A percentile compares a stretch with the other conserved stretches of the same genome.
Conservation (phyloP, 2,797 vertebrate genomes). For the Enteromius fasciolatus region DNA sequence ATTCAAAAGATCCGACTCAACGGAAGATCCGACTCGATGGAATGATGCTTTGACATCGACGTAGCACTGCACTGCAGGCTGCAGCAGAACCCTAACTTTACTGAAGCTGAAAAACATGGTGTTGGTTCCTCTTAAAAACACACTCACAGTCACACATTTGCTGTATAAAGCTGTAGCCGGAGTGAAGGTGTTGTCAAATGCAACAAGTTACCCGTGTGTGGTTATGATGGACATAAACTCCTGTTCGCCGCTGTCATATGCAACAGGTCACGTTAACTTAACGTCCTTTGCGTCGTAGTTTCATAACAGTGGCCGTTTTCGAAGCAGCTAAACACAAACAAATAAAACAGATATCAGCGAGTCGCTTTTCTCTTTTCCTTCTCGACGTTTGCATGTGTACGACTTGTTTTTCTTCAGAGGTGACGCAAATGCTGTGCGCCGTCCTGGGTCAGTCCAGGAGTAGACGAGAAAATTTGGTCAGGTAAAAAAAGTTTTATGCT, state of each 20-base stretch:
- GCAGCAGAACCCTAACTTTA: too few relatives aligned
- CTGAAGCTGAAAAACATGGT: not conserved
- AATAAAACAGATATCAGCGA: not conserved
- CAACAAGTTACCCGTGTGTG: not conserved
- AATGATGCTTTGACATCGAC: not conserved
- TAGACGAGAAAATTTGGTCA: constrained; percentile 44
- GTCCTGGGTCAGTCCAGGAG: constrained; percentile 50
- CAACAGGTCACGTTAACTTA: not conserved
- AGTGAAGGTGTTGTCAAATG: not conserved
- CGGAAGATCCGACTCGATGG: not conserved
- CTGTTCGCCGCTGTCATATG: not conserved
- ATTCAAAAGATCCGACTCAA: not conserved
- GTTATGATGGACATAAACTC: not conserved
- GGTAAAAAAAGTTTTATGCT: constrained; percentile 53
- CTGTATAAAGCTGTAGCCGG: not conserved
- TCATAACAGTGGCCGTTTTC: not conserved
- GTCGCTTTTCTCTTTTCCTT: not conserved
- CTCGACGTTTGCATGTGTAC: not conserved
- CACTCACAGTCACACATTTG: not conserved
- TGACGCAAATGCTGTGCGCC: constrained; percentile 55
- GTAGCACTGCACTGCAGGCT: too few relatives aligned
- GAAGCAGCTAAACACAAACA: not conserved
- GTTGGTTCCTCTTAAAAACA: not conserved
- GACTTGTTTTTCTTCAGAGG: constrained; percentile 10
- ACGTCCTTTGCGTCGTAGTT: not conserved